Conservation (phyloP, 2,113 vertebrate genomes). For the Erinaceus europaeus region DNA sequence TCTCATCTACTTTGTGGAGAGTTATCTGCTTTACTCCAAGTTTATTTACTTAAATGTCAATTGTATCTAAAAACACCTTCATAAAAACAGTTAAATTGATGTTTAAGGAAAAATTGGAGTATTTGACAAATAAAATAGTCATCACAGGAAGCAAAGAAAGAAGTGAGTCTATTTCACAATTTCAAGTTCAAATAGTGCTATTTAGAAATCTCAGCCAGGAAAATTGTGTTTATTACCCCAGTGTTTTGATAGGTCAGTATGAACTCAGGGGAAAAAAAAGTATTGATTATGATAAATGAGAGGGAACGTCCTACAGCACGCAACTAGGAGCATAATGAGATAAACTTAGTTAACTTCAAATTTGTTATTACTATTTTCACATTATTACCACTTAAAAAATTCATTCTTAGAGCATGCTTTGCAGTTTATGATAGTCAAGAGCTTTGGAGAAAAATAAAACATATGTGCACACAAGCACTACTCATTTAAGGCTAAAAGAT, state of each 20-base stretch:
- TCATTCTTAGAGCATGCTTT: conserved; percentile 14
- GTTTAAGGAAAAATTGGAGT: neutral
- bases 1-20: neutral
- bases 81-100: neutral
- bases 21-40: neutral
- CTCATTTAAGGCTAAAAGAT: conserved; percentile 7
- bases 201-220: neutral
- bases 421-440: neutral
- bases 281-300: neutral
- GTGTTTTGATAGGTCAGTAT: neutral
- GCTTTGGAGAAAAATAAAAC: neutral
- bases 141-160: neutral
- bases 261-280: neutral
- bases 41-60: neutral
- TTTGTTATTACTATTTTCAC: neutral
- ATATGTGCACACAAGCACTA: conserved; percentile 20
- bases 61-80: neutral
- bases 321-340: conserved; percentile 9
- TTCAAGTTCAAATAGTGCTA: neutral
- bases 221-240: neutral
- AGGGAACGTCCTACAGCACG: neutral
- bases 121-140: neutral
- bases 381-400: conserved; percentile 13
- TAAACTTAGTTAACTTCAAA: neutral
- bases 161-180: neutral